Evolutionary conservation across 30 jellyfish, hydroid and myxozoan genomes (phyloP), one percentile per base, ranked within the genome.

Genomic region (Chrysaora quinquecirrha): DNA sequence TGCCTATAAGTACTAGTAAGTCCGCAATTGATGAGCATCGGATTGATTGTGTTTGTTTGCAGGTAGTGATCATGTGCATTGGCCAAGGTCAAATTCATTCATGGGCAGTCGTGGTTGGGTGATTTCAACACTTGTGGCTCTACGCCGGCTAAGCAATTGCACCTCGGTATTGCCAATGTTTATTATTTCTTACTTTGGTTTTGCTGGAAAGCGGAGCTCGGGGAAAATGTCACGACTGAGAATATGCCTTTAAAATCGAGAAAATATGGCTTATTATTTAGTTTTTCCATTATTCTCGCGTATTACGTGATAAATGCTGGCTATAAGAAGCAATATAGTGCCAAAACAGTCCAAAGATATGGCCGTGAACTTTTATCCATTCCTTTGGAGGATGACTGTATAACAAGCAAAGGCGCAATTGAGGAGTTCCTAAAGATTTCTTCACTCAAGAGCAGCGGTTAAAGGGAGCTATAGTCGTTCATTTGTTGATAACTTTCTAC

Each of bases 341-440:
- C 6, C 68, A 3, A 66, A 66, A 69, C 48, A 11, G 73, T 60
- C 78, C 54, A 84, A 3, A 31, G 80, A 35, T 4, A 58, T 60
- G 82, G 94, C 1, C 94, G 97, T 1, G 64, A 67, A 19, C 49
- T 82, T 3, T 67, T 89, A 49, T 50, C 87, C 20, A 9, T 58
- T 30, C 90, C 97, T 22, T 29, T 47, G 54, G 19, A 19, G 7
- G 93, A 86, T 14, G 82, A 86, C 30, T 95, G 99, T 46, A 71
- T 75, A 21, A 83, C 87, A 1, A 62, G 73, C 61, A 90, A 85
- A 74, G 95, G 97, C 4, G 99, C 99, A 21, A 86, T 95, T 28
- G 98, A 95, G 50, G 99, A 95, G 78, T 95, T 95, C 76, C 99
- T 98, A 76, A 82, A 28, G 99, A 95, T 75, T 63, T 89, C 67